Evolutionary conservation across 2,797 vertebrate species (phyloP).

Genomic region (Enoplosus armatus): DNA sequence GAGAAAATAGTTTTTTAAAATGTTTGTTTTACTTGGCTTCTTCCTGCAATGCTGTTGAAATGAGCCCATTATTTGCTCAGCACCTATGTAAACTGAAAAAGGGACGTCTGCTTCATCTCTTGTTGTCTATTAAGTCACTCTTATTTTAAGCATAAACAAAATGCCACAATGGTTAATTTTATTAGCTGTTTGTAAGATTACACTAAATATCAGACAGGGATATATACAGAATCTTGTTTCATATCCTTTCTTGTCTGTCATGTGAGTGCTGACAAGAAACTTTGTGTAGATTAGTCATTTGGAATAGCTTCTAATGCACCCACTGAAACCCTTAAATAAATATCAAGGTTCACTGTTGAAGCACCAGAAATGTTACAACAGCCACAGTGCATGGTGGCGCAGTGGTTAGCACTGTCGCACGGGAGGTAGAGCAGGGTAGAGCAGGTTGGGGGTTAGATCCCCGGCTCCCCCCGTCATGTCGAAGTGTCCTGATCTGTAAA

Average conservation of each 20-base stretch:
- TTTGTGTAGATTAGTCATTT: conserved; percentile 8
- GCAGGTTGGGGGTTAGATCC: no score
- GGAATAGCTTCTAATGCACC: conserved; percentile 7
- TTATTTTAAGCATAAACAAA: neutral
- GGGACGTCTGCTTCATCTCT: neutral
- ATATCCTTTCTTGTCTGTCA: neutral
- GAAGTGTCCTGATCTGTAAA: no score
- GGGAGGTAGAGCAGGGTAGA: no score
- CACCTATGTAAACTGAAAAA: neutral
- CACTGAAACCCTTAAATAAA: conserved; percentile 58
- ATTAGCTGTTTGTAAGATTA: neutral
- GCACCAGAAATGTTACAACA: conserved; percentile 6
- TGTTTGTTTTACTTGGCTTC: neutral
- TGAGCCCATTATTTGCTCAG: neutral
- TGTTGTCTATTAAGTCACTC: neutral
- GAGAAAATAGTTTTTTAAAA: neutral
- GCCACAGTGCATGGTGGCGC: neutral
- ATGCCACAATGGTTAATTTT: neutral
- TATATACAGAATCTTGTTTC: neutral
- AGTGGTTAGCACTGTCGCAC: no score
- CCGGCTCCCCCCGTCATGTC: no score
- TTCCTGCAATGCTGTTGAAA: neutral
- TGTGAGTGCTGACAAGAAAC: neutral
- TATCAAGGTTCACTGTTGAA: conserved; percentile 61
- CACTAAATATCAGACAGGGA: neutral